phyloP scores from a whole-genome alignment of 2,797 vertebrate species.

The Sebastes jordani region DNA sequence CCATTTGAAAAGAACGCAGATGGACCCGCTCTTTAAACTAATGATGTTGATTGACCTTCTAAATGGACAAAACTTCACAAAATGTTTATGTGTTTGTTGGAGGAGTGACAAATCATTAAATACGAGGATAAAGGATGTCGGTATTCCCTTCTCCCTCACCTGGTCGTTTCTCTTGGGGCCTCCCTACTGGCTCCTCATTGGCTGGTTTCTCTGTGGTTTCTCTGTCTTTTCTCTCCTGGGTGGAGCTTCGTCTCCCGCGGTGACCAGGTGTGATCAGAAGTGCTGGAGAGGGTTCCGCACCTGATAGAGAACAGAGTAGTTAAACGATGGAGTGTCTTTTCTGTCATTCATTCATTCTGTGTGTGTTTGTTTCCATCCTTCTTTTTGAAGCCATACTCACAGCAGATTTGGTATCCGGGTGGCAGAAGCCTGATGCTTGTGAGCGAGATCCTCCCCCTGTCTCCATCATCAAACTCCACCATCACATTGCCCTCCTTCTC shows the following conservation, averaged over 20 bases:
- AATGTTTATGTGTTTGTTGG: neutral
- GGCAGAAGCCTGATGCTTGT: constrained; percentile 93
- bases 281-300: constrained; percentile 93
- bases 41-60: neutral
- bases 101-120: neutral
- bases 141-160: constrained; percentile 72
- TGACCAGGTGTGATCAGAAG: constrained; percentile 88
- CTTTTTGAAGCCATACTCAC: constrained; percentile 72
- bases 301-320: constrained; percentile 64
- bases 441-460: constrained; percentile 93
- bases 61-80: neutral
- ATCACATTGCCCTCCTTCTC: constrained; percentile 90
- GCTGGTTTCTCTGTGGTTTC: constrained; percentile 75
- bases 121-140: neutral
- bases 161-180: constrained; percentile 84
- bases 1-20: no score
- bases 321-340: neutral
- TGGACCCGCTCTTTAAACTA: no score
- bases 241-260: constrained; percentile 81
- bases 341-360: neutral
- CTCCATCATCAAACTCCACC: constrained; percentile 97
- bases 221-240: constrained; percentile 80
- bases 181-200: constrained; percentile 77
- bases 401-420: constrained; percentile 94
- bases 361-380: neutral